A percentile compares a stretch with the other conserved stretches of the same genome.
Evolutionary conservation across 2,113 vertebrate species (phyloP).

Genomic region (Camelus bactrianus): DNA sequence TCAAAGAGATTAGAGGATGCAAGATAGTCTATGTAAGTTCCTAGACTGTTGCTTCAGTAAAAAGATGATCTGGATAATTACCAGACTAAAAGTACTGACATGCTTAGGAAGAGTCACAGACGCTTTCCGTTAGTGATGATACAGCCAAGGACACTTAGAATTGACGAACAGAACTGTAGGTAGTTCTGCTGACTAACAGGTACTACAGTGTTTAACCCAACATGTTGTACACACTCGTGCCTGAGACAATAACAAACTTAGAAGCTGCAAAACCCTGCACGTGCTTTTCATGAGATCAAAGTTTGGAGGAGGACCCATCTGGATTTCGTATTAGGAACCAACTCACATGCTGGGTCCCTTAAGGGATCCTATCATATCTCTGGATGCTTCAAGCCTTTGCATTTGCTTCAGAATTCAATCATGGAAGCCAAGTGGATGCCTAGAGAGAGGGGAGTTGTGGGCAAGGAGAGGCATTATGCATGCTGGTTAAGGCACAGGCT

Average conservation of each 20-base stretch:
- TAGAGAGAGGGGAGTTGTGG: not conserved
- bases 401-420: conserved; percentile 17
- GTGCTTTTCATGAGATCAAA: not conserved
- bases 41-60: not conserved
- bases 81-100: not conserved
- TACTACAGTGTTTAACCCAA: not conserved
- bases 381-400: not conserved
- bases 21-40: not conserved
- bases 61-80: not conserved
- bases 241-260: not conserved
- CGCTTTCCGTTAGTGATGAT: not conserved
- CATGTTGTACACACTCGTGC: not conserved
- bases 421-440: not conserved
- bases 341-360: not conserved
- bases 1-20: not conserved
- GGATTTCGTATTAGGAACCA: not conserved
- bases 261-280: not conserved
- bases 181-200: not conserved
- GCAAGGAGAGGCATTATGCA: not conserved
- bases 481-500: not conserved
- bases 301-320: not conserved
- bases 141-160: not conserved
- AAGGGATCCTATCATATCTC: not conserved
- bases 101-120: not conserved
- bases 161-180: not conserved